Percentiles rank a stretch among this genome's conserved stretches.
phyloP scores from a whole-genome alignment of 2,888 invertebrate species.

The Drosophila pseudotalamancana region DNA sequence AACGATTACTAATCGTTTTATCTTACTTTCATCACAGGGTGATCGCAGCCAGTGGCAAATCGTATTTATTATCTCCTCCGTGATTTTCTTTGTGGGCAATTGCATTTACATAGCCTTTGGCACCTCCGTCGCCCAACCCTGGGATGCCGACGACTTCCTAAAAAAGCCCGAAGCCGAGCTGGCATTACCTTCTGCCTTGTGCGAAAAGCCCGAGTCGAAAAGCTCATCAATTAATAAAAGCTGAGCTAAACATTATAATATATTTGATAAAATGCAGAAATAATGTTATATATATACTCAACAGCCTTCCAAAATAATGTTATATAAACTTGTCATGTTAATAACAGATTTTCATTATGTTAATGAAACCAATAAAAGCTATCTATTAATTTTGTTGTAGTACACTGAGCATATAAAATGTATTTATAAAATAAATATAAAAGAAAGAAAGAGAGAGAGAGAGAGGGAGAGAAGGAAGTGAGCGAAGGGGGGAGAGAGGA shows the following conservation, averaged over 20 bases:
- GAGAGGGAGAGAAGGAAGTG: too few relatives aligned
- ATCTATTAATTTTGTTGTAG: background rate
- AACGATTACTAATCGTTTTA: background rate
- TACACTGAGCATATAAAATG: background rate
- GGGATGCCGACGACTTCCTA: slow-evolving; percentile 87
- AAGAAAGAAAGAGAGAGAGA: too few relatives aligned
- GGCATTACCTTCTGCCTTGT: background rate
- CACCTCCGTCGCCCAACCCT: slow-evolving; percentile 87
- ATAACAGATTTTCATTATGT: slow-evolving; percentile 5
- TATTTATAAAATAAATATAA: background rate
- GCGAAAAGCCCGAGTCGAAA: background rate
- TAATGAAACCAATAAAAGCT: background rate
- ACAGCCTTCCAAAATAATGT: too few relatives aligned
- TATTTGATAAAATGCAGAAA: background rate
- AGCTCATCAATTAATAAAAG: too few relatives aligned
- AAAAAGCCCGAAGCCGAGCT: slow-evolving; percentile 35
- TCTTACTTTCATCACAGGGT: slow-evolving; percentile 37
- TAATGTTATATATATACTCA: background rate
- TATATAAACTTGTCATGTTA: background rate
- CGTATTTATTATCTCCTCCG: slow-evolving; percentile 89
- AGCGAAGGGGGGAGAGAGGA: too few relatives aligned
- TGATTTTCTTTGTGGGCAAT: slow-evolving; percentile 88
- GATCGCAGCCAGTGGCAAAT: slow-evolving; percentile 88
- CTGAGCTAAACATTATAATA: too few relatives aligned
- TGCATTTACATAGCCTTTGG: slow-evolving; percentile 89